Evolutionary conservation across 2,797 vertebrate species (phyloP).

Genomic region (Neopelma chrysocephalum): DNA sequence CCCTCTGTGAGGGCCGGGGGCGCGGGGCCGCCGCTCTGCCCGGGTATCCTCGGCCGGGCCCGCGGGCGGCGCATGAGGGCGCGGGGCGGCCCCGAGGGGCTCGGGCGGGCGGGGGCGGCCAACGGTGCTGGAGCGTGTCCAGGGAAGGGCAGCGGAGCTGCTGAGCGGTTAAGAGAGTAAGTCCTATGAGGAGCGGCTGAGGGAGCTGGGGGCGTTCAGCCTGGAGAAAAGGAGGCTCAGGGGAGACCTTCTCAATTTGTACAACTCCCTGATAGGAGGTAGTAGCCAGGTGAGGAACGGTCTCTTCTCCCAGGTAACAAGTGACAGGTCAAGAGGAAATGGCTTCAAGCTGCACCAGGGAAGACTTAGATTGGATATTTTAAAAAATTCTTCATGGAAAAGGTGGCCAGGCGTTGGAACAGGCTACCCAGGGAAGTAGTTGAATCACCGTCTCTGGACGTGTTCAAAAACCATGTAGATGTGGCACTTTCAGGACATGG

Average conservation of each 20-base stretch:
- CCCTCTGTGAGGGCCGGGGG: neutral
- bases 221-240: neutral
- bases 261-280: neutral
- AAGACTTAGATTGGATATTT: neutral
- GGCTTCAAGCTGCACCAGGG: neutral
- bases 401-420: neutral
- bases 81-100: neutral
- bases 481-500: neutral
- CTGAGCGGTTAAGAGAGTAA: neutral
- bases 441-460: neutral
- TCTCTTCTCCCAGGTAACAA: neutral
- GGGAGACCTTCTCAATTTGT: neutral
- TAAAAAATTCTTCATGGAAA: neutral
- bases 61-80: neutral
- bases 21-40: neutral
- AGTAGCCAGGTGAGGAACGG: neutral
- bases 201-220: neutral
- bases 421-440: neutral
- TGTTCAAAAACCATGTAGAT: neutral
- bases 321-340: neutral
- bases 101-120: neutral
- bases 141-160: neutral
- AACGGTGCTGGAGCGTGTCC: neutral
- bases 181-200: neutral
- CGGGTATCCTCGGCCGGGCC: neutral